Percentiles rank a stretch among this genome's conserved stretches.
These are phyloP conservation scores for Dendronephthya gigantea DNA, from an alignment of 64 coral and sea anemone genomes.

Conservation along the genomic window DNA sequence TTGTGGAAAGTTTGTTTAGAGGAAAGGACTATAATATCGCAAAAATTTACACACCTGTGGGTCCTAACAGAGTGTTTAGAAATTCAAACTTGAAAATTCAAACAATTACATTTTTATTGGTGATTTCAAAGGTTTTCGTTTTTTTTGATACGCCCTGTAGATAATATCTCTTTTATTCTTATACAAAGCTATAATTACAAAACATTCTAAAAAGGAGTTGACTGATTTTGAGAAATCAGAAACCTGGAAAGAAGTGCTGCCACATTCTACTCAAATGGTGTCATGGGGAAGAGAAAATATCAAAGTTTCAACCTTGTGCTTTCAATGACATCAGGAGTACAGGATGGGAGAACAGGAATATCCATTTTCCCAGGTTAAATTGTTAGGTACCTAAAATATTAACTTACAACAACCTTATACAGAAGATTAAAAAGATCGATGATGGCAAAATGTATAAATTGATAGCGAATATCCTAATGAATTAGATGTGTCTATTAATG, in stretches of 20 bases:
- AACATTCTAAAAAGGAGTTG: constrained; percentile 8
- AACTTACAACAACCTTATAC: constrained; percentile 40
- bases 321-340: constrained; percentile 38
- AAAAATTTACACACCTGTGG: too few relatives aligned
- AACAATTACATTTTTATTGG: too few relatives aligned
- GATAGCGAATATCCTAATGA: constrained; percentile 20
- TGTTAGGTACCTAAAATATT: constrained; percentile 45
- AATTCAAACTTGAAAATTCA: too few relatives aligned
- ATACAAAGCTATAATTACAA: constrained; percentile 26
- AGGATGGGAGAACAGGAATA: constrained; percentile 28
- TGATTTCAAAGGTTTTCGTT: too few relatives aligned
- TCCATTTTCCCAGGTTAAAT: constrained; percentile 22
- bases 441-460: constrained; percentile 31
- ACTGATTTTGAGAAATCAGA: constrained; percentile 41
- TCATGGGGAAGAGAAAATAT: constrained; percentile 62
- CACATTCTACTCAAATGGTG: constrained; percentile 45
- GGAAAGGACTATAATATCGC: too few relatives aligned
- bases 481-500: constrained; percentile 27
- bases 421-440: constrained; percentile 48
- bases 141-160: too few relatives aligned
- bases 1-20: too few relatives aligned
- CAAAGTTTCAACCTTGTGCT: constrained; percentile 30
- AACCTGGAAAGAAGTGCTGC: constrained; percentile 52
- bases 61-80: too few relatives aligned
- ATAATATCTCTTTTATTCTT: too few relatives aligned